Evolutionary conservation across 2,113 vertebrate genomes (phyloP), one percentile per base, ranked within the genome.

Genomic region (Rhynchopsitta pachyrhyncha): DNA sequence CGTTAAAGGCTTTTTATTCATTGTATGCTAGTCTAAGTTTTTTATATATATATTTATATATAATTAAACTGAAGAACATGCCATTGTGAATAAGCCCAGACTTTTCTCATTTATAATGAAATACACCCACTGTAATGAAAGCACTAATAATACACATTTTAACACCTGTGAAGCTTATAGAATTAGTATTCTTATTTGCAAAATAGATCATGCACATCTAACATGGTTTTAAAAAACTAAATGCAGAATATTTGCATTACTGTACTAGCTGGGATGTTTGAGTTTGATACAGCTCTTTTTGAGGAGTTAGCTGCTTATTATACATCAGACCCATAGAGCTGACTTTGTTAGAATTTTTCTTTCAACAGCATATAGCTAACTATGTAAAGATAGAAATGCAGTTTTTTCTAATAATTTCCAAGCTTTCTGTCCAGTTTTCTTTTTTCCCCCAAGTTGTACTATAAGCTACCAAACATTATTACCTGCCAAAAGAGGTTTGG

Each of bases 401-500:
- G 18, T 87, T 92, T 91, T 22, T 90, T 94, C 46, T 76, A 11
- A 59, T 92, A 62, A 88, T 95, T 95, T 93, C 41, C 33, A 90
- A 94, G 19, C 49, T 90, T 84, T 94, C 67, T 92, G 66, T 85
- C 73, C 46, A 66, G 28, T 82, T 78, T 90, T 70, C 42, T 86
- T 35, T 85, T 92, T 69, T 39, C 33, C 53, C n/a, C 33, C 62
- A 91, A 94, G 69, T 88, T 52, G 49, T 76, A 55, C 35, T 92
- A 17, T 92, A 93, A 96, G 77, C 74, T 93, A 97, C 93, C 92
- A 92, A 92, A 92, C 87, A 60, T 37, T 87, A 80, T 66, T 96
- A 85, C 59, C 59, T 15, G 5, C 92, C 93, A 94, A 85, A 97
- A 97, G 80, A 90, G 79, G 79, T 95, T 97, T 96, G 96, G 93